Evolutionary conservation across 1,140 invertebrate genomes (phyloP).

Genomic region (Aphelenchoides besseyi): DNA sequence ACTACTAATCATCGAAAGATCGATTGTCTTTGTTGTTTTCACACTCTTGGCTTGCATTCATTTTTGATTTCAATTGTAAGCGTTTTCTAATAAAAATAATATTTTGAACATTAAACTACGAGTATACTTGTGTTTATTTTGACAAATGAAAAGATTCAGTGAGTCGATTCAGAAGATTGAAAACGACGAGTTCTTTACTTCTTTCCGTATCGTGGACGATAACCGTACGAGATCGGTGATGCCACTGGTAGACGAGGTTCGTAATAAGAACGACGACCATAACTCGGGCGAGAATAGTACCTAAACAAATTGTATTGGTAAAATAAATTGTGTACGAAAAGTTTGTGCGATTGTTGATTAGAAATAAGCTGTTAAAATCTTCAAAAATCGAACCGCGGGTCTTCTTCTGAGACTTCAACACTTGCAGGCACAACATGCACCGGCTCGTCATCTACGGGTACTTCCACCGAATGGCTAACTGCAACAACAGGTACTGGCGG

Average conservation of each 20-base stretch:
- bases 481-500: not conserved
- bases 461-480: not conserved
- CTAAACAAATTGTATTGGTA: not conserved
- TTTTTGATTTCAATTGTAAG: not conserved
- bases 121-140: not conserved
- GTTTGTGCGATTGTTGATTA: not conserved
- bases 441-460: not conserved
- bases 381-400: not conserved
- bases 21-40: not conserved
- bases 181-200: not conserved
- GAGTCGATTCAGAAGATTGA: not conserved
- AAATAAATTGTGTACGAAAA: not conserved
- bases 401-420: not conserved
- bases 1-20: conserved; percentile 1
- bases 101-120: not conserved
- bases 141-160: not conserved
- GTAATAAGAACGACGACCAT: conserved; percentile 11
- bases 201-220: conserved; percentile 8
- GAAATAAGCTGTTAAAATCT: not conserved
- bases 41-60: not conserved
- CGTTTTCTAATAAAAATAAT: not conserved
- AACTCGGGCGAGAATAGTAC: conserved; percentile 12
- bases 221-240: not conserved
- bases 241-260: not conserved
- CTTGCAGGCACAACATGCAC: not conserved